phyloP scores from a whole-genome alignment of 2,888 invertebrate species.

The Leptopterna dolabrata region DNA sequence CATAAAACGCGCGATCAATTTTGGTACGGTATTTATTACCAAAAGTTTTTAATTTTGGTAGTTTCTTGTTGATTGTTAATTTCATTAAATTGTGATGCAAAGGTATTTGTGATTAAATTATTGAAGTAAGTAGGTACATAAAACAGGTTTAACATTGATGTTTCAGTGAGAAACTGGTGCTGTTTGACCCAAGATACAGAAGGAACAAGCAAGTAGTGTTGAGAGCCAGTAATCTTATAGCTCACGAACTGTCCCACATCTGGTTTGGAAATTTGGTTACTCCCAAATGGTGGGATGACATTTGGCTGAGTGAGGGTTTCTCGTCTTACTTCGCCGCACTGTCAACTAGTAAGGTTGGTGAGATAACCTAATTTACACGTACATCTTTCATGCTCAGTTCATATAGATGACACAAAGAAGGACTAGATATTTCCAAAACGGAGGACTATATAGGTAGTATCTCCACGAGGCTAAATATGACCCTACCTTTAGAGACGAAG shows the following conservation, averaged over 20 bases:
- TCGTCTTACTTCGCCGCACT: conserved; percentile 68
- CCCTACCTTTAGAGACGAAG: too few species aligned
- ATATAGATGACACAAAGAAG: too few species aligned
- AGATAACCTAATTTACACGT: not conserved
- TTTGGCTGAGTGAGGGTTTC: conserved; percentile 71
- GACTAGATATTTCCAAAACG: too few species aligned
- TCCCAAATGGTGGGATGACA: conserved; percentile 67
- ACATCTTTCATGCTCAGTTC: too few species aligned
- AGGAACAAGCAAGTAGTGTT: conserved; percentile 65
- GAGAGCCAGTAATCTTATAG: conserved; percentile 67
- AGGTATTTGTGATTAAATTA: not conserved
- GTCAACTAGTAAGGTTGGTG: conserved; percentile 64
- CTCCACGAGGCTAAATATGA: too few species aligned
- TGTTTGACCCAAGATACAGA: conserved; percentile 66
- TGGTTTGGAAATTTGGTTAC: conserved; percentile 67
- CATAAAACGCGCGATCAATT: too few species aligned
- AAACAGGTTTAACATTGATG: not conserved
- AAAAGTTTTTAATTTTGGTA: too few species aligned
- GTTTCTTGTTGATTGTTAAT: too few species aligned
- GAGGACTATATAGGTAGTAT: too few species aligned
- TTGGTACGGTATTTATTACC: too few species aligned
- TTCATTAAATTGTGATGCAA: too few species aligned
- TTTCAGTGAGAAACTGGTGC: conserved; percentile 67
- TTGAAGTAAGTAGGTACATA: not conserved
- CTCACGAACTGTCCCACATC: conserved; percentile 69